Evolutionary conservation across 2,113 vertebrate genomes (phyloP).

Genomic region (Pelecanus crispus): DNA sequence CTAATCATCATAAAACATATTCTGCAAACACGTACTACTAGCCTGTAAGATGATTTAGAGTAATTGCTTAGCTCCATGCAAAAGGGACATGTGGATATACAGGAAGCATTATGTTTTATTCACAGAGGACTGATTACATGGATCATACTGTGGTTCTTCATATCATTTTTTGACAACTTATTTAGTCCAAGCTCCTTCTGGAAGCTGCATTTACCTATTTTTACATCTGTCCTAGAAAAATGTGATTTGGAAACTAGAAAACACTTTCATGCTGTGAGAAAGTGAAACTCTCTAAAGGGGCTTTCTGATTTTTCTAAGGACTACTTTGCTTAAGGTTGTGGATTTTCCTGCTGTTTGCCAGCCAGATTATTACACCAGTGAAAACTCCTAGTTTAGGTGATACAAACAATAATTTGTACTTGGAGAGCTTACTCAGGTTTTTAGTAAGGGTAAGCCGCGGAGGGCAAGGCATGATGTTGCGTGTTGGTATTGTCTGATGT

Average conservation of each 20-base stretch:
- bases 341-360: neutral
- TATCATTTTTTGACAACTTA: neutral
- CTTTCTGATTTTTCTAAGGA: neutral
- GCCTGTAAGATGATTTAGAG: neutral
- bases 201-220: neutral
- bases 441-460: neutral
- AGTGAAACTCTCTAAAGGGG: neutral
- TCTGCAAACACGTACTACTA: neutral
- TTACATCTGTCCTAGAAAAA: neutral
- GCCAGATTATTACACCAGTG: neutral
- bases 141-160: neutral
- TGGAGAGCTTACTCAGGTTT: neutral
- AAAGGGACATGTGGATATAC: neutral
- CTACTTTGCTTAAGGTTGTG: neutral
- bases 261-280: neutral
- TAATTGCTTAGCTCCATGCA: neutral
- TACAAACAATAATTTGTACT: neutral
- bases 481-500: neutral
- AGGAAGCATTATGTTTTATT: neutral
- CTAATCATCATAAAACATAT: neutral
- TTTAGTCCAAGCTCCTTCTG: neutral
- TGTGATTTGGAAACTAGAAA: neutral
- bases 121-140: neutral
- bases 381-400: neutral
- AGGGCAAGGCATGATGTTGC: neutral